phyloP scores from a whole-genome alignment of 2,113 vertebrate genomes.

The Elaphurus davidianus region DNA sequence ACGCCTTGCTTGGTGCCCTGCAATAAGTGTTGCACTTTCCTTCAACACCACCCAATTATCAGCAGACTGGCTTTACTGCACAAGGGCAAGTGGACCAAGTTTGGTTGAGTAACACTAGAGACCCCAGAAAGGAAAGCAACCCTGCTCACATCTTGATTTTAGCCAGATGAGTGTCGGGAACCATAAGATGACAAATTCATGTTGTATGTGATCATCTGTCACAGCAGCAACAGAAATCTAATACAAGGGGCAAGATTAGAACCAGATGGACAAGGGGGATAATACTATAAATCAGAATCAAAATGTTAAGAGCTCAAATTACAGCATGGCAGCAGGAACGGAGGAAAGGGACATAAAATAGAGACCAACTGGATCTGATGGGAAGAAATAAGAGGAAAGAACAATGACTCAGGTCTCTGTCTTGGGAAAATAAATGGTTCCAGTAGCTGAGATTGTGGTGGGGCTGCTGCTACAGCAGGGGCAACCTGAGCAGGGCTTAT shows the following conservation, averaged over 20 bases:
- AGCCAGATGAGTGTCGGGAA: not conserved
- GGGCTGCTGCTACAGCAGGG: not conserved
- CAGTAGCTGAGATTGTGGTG: not conserved
- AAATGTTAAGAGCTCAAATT: not conserved
- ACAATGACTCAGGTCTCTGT: not conserved
- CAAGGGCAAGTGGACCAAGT: not conserved
- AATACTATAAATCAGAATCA: not conserved
- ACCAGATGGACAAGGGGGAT: not conserved
- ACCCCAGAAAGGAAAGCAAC: not conserved
- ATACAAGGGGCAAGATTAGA: not conserved
- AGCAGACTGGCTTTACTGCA: not conserved
- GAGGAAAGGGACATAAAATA: not conserved
- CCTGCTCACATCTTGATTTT: not conserved
- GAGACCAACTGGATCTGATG: not conserved
- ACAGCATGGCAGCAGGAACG: not conserved
- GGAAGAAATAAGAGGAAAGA: not conserved
- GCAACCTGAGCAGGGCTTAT: not conserved
- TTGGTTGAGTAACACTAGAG: not conserved
- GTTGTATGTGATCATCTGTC: no score
- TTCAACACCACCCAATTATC: not conserved
- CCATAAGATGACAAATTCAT: not conserved
- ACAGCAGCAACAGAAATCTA: not conserved
- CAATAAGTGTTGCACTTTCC: not conserved
- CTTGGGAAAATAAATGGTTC: not conserved
- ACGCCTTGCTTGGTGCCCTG: not conserved